Percentiles rank a stretch among this genome's conserved stretches.
These are phyloP conservation scores for Camponotus pennsylvanicus DNA, from an alignment of 1,140 invertebrate species.

Conservation along the genomic window DNA sequence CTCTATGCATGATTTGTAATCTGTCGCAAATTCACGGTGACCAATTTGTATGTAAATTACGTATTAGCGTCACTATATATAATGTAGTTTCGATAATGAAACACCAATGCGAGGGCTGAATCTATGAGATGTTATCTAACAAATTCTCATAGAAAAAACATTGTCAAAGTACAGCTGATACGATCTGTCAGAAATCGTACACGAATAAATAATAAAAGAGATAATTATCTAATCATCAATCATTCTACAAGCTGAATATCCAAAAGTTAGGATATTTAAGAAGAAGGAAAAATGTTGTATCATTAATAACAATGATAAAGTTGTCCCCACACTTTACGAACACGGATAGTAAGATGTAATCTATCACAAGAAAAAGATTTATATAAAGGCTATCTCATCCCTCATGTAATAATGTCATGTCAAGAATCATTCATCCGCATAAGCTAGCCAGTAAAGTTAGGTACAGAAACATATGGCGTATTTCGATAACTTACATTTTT, in stretches of 20 bases:
- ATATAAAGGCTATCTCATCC: not conserved
- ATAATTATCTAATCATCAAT: too few relatives aligned
- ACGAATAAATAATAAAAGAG: too few relatives aligned
- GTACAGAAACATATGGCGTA: not conserved
- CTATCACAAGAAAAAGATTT: not conserved
- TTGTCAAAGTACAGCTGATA: not conserved
- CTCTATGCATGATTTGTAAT: conserved; percentile 26
- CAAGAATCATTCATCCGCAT: not conserved
- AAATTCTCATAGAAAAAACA: not conserved
- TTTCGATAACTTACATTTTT: conserved; percentile 83
- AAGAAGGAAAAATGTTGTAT: not conserved
- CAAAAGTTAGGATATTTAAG: not conserved
- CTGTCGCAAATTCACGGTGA: conserved; percentile 41
- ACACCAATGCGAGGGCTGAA: not conserved
- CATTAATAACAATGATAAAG: not conserved
- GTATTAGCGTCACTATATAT: conserved; percentile 43
- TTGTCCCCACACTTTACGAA: not conserved
- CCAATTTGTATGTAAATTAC: conserved; percentile 57
- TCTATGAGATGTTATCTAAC: not conserved
- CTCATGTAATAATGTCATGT: not conserved
- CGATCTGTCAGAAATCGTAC: not conserved
- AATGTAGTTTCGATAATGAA: conserved; percentile 24
- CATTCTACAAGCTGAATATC: too few relatives aligned
- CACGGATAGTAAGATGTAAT: not conserved
- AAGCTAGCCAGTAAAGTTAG: not conserved